Conservation (phyloP, 2,888 invertebrate genomes). For the Sthenelais limicola region DNA sequence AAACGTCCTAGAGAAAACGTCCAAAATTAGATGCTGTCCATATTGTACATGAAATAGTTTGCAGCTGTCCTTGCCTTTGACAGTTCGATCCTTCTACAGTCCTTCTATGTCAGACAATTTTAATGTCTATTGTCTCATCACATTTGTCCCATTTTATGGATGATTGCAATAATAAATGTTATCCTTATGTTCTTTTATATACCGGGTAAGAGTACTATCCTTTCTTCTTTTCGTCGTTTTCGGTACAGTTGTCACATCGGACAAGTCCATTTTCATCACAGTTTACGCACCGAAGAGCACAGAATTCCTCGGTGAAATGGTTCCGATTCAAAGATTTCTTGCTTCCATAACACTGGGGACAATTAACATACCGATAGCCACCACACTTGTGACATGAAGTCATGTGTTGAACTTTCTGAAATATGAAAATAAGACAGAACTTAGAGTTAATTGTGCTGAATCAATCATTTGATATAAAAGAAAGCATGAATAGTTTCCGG, state of each 20-base stretch:
- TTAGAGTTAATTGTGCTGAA: neutral
- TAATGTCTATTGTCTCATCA: too few species aligned
- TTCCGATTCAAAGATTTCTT: conserved; percentile 96
- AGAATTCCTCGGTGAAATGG: conserved; percentile 94
- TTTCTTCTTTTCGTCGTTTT: conserved; percentile 16
- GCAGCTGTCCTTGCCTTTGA: too few species aligned
- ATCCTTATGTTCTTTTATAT: too few species aligned
- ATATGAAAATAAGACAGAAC: conserved; percentile 34
- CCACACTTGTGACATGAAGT: conserved; percentile 91
- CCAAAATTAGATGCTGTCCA: too few species aligned
- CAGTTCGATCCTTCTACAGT: too few species aligned
- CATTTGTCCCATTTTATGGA: too few species aligned
- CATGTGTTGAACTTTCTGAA: conserved; percentile 65
- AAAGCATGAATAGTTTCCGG: neutral
- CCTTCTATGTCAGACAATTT: too few species aligned
- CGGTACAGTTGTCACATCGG: conserved; percentile 84
- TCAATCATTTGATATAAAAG: neutral
- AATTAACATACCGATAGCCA: conserved; percentile 91
- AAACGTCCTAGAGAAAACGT: too few species aligned
- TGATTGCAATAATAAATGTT: too few species aligned
- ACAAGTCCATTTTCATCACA: conserved; percentile 96
- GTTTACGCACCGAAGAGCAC: conserved; percentile 77
- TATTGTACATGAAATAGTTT: too few species aligned
- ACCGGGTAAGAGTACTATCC: too few species aligned
- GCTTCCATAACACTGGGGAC: conserved; percentile 93